Conservation (phyloP, 2,888 invertebrate species). For the Hypsopygia costalis region DNA sequence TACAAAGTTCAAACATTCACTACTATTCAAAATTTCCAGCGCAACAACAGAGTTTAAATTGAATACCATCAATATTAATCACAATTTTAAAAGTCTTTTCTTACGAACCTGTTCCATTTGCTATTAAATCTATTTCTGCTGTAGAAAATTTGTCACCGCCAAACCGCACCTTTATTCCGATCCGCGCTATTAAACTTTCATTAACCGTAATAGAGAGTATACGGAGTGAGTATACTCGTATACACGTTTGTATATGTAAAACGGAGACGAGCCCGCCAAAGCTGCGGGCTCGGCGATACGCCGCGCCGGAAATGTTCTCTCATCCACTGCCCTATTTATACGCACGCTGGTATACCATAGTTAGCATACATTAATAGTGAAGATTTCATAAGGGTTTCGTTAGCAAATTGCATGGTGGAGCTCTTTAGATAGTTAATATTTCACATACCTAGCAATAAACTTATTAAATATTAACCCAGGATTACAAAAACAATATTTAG, state of each 20-base stretch:
- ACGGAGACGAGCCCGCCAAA: conserved; percentile 38
- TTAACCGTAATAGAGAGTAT: conserved; percentile 30
- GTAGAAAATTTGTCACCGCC: background rate
- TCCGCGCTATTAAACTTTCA: conserved; percentile 33
- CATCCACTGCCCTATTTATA: conserved; percentile 65
- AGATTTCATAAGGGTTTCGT: conserved; percentile 1
- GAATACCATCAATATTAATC: too few species aligned
- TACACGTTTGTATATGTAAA: conserved; percentile 21
- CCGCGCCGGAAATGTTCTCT: conserved; percentile 60
- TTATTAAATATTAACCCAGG: too few species aligned
- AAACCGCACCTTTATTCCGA: background rate
- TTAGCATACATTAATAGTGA: conserved; percentile 10
- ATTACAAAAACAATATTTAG: too few species aligned
- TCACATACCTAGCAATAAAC: too few species aligned
- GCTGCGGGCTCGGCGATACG: conserved; percentile 39
- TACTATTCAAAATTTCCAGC: too few species aligned
- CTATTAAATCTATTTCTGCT: too few species aligned
- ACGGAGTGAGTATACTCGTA: conserved; percentile 12
- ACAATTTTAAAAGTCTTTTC: too few species aligned
- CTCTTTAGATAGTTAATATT: too few species aligned
- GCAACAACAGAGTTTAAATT: too few species aligned
- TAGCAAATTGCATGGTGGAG: background rate
- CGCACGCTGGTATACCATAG: conserved; percentile 11
- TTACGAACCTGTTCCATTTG: too few species aligned
- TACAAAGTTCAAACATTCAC: too few species aligned